Base-by-base conservation (phyloP, 2,113 vertebrate genomes). In the Aphelocoma coerulescens region DNA sequence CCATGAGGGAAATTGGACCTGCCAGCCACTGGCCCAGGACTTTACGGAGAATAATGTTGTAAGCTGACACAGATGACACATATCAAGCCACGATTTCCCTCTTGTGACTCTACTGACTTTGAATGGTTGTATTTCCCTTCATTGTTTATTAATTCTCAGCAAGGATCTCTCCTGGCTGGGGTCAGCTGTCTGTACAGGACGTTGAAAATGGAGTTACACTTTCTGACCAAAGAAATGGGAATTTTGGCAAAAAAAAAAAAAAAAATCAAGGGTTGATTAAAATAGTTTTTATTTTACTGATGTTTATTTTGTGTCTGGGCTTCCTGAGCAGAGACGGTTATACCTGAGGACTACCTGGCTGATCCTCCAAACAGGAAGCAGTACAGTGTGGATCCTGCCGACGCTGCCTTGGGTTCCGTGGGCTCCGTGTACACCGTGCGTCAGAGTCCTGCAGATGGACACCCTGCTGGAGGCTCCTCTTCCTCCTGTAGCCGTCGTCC, bases 281-380 rank as follows among this genome's bases (percentile, higher is more conserved):
- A 77, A 63, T 24, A 21, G 4, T 4, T 59, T 72, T 39, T 79
- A 22, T 52, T 85, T 85, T 67, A 79, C 71, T 96, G 77, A 93
- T 44, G 39, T 91, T 54, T 89, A 22, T 81, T 95, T 88, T 95
- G 68, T 91, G 62, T 55, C 58, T 59, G 94, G 54, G 33, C 39
- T 89, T 96, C 62, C 81, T 78, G 89, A 98, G 97, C 98, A 97
- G 98, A 98, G 96, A 98, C 98, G 1, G 96, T 97, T 11, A 84
- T 98, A 96, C 97, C 98, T 12, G 99, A 98, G 86, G 98, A 99
- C 93, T 98, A 98, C 94, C 93, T 98, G 79, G 97, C 85, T 28
- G 98, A 98, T 28, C 94, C 98, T 6, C 87, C 91, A 1, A 98
- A 96, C 92, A 97, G 98, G 93, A 99, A 98, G 95, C 97, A 98